Conservation (phyloP, 1,140 invertebrate species). For the Cydia strobilella region DNA sequence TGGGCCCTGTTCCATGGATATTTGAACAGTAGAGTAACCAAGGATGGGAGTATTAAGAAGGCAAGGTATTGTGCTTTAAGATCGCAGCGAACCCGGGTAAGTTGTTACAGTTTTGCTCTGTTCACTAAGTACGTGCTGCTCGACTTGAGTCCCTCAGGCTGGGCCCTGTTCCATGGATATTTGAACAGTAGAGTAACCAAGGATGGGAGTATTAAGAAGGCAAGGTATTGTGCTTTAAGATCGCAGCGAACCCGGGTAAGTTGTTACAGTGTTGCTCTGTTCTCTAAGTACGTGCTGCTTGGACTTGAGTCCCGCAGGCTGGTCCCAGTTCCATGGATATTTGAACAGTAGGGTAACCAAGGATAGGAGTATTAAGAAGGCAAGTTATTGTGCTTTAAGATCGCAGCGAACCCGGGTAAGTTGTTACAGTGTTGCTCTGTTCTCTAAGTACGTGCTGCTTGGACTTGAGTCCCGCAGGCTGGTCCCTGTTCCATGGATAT, state of each 20-base stretch:
- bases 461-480: slow-evolving; percentile 77
- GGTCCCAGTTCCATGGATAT: slow-evolving; percentile 81
- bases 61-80: slow-evolving; percentile 90
- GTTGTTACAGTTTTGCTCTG: background rate
- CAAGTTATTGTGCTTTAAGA: slow-evolving; percentile 89
- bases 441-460: too few species aligned
- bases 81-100: slow-evolving; percentile 78
- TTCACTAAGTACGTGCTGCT: too few species aligned
- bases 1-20: slow-evolving; percentile 82
- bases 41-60: slow-evolving; percentile 88
- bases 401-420: slow-evolving; percentile 77
- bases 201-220: slow-evolving; percentile 87
- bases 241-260: slow-evolving; percentile 78
- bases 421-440: background rate
- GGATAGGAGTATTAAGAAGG: slow-evolving; percentile 87
- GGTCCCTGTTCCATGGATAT: slow-evolving; percentile 88
- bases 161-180: slow-evolving; percentile 88
- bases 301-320: slow-evolving; percentile 73
- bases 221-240: slow-evolving; percentile 89
- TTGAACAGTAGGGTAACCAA: slow-evolving; percentile 86
- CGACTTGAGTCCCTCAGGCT: slow-evolving; percentile 76
- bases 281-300: too few species aligned
- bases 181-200: slow-evolving; percentile 86
- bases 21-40: slow-evolving; percentile 85
- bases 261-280: background rate